These are phyloP conservation scores for Alviniconcha marisindica DNA, from an alignment of 1,140 invertebrate species.

Conservation along the genomic window DNA sequence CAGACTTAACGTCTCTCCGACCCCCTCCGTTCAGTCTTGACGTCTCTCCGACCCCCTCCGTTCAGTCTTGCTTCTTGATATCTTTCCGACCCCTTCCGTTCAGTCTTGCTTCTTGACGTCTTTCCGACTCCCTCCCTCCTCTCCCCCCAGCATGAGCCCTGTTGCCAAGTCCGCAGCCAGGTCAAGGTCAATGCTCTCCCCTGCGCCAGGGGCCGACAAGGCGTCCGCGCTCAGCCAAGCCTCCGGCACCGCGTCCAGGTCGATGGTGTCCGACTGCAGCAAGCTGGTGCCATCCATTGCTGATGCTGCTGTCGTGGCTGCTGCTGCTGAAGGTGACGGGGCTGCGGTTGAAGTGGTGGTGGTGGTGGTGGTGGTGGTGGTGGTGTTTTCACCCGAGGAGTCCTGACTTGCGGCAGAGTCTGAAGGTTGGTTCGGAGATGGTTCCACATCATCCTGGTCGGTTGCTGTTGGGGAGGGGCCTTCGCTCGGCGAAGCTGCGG, in stretches of 20 bases:
- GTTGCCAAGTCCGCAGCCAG: conserved; percentile 12
- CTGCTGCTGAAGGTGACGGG: not conserved
- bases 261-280: conserved; percentile 20
- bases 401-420: not conserved
- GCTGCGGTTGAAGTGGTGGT: not conserved
- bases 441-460: not conserved
- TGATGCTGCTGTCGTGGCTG: not conserved
- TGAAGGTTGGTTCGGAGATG: not conserved
- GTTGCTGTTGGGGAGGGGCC: not conserved
- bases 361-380: not conserved
- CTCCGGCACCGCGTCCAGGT: conserved; percentile 24
- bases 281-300: not conserved
- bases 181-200: conserved; percentile 12
- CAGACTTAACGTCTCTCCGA: too few relatives aligned
- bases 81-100: too few relatives aligned
- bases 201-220: not conserved
- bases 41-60: too few relatives aligned
- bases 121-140: not conserved
- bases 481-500: not conserved
- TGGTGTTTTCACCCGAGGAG: not conserved
- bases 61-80: too few relatives aligned
- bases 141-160: not conserved
- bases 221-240: conserved; percentile 14
- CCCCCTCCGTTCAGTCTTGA: too few relatives aligned
- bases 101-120: conserved; percentile 39